Percentiles rank a stretch among this genome's conserved stretches.
Evolutionary conservation across 2,113 vertebrate genomes (phyloP).

Genomic region (Scomber japonicus): DNA sequence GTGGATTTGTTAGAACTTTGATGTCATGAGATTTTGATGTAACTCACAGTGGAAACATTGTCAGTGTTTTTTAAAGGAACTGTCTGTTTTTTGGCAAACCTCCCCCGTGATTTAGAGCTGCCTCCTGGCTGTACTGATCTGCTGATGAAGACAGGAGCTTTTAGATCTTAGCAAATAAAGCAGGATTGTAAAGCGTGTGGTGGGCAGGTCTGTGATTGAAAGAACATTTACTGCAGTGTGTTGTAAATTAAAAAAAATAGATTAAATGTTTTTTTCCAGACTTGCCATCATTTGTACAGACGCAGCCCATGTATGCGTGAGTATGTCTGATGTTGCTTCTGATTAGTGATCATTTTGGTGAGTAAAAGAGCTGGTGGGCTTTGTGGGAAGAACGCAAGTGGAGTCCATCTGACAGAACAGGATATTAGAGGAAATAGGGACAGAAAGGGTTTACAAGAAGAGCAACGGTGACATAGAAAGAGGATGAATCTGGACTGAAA

Average conservation of each 20-base stretch:
- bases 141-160: constrained; percentile 25
- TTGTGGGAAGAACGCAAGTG: constrained; percentile 28
- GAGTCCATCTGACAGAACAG: constrained; percentile 27
- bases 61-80: constrained; percentile 27
- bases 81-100: constrained; percentile 22
- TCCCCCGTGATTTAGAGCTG: constrained; percentile 36
- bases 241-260: constrained; percentile 68
- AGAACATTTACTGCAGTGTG: constrained; percentile 48
- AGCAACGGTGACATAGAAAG: neutral
- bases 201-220: constrained; percentile 31
- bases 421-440: constrained; percentile 28
- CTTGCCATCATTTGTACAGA: constrained; percentile 27
- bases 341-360: neutral
- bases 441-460: neutral
- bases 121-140: constrained; percentile 12
- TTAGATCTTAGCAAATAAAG: constrained; percentile 52
- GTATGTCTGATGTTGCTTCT: constrained; percentile 20
- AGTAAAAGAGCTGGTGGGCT: constrained; percentile 10
- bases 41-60: constrained; percentile 44
- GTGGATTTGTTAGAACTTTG: constrained; percentile 44
- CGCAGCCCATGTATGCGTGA: neutral
- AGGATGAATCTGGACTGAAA: constrained; percentile 14
- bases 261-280: constrained; percentile 42
- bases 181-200: constrained; percentile 41
- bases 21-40: constrained; percentile 47